Base-by-base conservation (phyloP, 1,140 invertebrate species). In the Macrobrachium rosenbergii region DNA sequence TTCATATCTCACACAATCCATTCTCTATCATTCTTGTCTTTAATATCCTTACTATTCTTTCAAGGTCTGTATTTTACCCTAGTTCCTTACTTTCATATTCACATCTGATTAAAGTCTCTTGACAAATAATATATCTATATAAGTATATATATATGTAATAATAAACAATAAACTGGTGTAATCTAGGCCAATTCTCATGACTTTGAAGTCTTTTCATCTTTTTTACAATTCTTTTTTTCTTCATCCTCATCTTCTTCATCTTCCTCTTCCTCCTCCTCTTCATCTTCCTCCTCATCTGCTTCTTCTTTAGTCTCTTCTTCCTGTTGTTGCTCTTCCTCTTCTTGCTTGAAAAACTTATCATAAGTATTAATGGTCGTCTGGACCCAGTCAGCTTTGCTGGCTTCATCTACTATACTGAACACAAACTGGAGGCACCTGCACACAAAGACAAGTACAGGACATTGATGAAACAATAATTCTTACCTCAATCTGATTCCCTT, bases 351-450 rank as follows among this genome's bases (percentile, higher is more conserved):
- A 72, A 89, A 89, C 63, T 85, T 89, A 52, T 83, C 79, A 76
- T 89, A 89, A n/a, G 87, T 88, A 45, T 79, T 86, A 28, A 86
- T 58, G 2, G 86, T 88, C n/a, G 79, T 84, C 17, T 88, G 37
- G 16, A 80, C 62, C 89, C 89, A 89, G 72, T 89, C 87, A 43
- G 86, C 89, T 72, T 84, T 85, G 72, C 86, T 89, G 11, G 89
- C 89, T 63, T 88, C 87, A 37, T 89, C 89, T 60, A 89, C 87
- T 16, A 89, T 83, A 52, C 89, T 89, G 82, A 89, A 89, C 86
- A 89, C 89, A 86, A 89, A 89, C 86, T 88, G 87, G n/a, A 89
- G 59, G 72, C 89, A 89, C 19, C 89, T 89, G 85, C 28, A 82
- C 43, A n/a, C 21, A 77, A 23, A 63, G 69, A 72, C 23, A 67